Base-by-base conservation (phyloP, 2,888 invertebrate genomes). In the Eucriotettix oculatus region DNA sequence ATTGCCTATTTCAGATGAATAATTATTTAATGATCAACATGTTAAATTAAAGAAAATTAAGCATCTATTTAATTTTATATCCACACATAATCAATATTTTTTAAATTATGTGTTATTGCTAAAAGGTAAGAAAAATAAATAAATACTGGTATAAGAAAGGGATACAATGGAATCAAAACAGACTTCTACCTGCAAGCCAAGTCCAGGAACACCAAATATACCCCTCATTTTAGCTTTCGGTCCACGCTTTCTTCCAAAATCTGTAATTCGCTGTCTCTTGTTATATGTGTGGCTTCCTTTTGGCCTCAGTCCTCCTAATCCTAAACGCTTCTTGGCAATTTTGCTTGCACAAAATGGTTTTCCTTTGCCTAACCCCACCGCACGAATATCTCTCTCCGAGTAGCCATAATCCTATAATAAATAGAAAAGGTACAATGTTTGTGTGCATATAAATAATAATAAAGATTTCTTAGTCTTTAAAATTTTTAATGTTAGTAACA, bases 161-260 rank as follows among this genome's bases (percentile, higher is more conserved):
- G 48, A 52, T 52, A 16, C 10, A 52, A 52, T 10, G 52, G 10
- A 52, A n/a, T 12, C 29, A 29, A 2, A 29, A 7, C 7, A 29
- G 29, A 29, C 29, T 48, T 48, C 29, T 44, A 77, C 77, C 72
- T 87, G 87, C 60, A 89, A 73, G 9, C 87, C 87, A 29, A 89
- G 75, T 10, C 87, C 88, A 0, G 89, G 88, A 10, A 85, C 86
- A 16, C 89, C 89, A 70, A 89, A 89, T 54, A 88, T 81, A 9
- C 89, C 90, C 57, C 90, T 76, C 83, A 92, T 89, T 75, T 92
- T 94, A 14, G 90, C 84, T 71, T 94, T 94, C 1, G 88, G 84
- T 10, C 89, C 90, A 63, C 93, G 79, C 71, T 92, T 91, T 63
- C 91, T 76, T 42, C 87, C 85, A 70, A 90, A 85, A 66, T 90